These are phyloP conservation scores for Botia kubotai DNA, from an alignment of 2,797 vertebrate genomes.

Conservation along the genomic window DNA sequence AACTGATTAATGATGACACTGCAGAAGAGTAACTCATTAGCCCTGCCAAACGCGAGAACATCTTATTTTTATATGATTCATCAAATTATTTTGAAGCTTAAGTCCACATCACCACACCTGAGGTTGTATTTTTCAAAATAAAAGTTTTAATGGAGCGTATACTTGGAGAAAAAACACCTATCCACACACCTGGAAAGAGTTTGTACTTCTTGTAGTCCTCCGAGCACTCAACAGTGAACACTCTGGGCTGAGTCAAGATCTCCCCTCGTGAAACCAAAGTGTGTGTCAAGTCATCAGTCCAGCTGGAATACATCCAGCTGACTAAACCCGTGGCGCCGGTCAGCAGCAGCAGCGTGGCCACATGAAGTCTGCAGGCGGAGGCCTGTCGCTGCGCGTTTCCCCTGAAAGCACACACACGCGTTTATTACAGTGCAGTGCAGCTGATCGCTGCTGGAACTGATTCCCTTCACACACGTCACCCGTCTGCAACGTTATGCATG, in stretches of 20 bases:
- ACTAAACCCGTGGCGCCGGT: slow-evolving; percentile 49
- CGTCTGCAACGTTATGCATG: too few relatives aligned
- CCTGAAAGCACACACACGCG: slow-evolving; percentile 49
- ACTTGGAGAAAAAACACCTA: background rate
- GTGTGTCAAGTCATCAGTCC: slow-evolving; percentile 77
- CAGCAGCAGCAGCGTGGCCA: slow-evolving; percentile 57
- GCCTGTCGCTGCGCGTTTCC: slow-evolving; percentile 72
- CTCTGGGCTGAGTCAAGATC: slow-evolving; percentile 75
- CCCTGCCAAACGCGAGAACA: slow-evolving; percentile 5
- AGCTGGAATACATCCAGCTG: slow-evolving; percentile 71
- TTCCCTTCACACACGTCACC: too few relatives aligned
- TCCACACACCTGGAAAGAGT: slow-evolving; percentile 87
- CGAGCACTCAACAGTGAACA: slow-evolving; percentile 62
- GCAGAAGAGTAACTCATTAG: background rate
- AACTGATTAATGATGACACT: background rate
- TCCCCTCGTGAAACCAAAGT: slow-evolving; percentile 72
- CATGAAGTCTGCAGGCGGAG: slow-evolving; percentile 62
- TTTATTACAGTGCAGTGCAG: background rate
- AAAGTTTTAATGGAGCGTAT: too few relatives aligned
- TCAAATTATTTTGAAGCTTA: too few relatives aligned
- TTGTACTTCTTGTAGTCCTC: slow-evolving; percentile 88
- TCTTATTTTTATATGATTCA: too few relatives aligned
- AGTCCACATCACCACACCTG: too few relatives aligned
- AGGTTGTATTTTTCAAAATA: too few relatives aligned
- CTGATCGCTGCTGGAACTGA: background rate